Base-by-base conservation (phyloP, 2,797 vertebrate genomes). In the Chelidonichthys spinosus region DNA sequence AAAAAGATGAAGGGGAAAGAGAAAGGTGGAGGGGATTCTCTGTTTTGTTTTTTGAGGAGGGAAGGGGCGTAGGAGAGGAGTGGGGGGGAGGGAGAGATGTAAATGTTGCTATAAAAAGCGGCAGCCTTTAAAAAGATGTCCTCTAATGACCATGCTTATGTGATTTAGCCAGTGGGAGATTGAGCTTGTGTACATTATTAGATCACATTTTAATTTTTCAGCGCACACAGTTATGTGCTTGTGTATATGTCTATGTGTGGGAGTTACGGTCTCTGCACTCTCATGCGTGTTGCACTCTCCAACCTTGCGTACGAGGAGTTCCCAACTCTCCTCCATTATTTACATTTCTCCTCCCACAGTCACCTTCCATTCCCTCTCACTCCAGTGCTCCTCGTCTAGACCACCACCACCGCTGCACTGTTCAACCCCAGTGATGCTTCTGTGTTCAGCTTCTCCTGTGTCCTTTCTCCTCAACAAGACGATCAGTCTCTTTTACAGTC, bases 281-380 rank as follows among this genome's bases (percentile, higher is more conserved):
- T 70, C 65, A 37, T 74, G 17, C 74, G 78, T 75, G 69, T 79
- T 62, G 67, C 71, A 78, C 63, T 69, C 55, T 58, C 47, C 68
- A 81, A 77, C 68, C 37, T 43, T 59, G 74, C 44, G 15, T 78
- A 82, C 14, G 17, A 87, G 86, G 89, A 91, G 76, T 88, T 92
- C 90, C 89, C 83, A 81, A 68, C 53, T 75, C 82, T 92, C 83
- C 62, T 94, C 72, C 81, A 93, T 94, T 93, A 94, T 95, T 94
- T 88, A 94, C 81, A 70, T 76, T 74, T 79, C 76, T 87, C 70
- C 78, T 82, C 72, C 68, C 77, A 69, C 74, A 80, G 74, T 89
- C 85, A 88, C 83, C 79, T 72, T 72, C 78, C 76, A 83, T 90
- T 82, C 82, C 62, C 74, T 75, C 50, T 68, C 18, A 10, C 74